Evolutionary conservation across 1,140 invertebrate genomes (phyloP), one percentile per base, ranked within the genome.

Genomic region (Bicyclus anynana): DNA sequence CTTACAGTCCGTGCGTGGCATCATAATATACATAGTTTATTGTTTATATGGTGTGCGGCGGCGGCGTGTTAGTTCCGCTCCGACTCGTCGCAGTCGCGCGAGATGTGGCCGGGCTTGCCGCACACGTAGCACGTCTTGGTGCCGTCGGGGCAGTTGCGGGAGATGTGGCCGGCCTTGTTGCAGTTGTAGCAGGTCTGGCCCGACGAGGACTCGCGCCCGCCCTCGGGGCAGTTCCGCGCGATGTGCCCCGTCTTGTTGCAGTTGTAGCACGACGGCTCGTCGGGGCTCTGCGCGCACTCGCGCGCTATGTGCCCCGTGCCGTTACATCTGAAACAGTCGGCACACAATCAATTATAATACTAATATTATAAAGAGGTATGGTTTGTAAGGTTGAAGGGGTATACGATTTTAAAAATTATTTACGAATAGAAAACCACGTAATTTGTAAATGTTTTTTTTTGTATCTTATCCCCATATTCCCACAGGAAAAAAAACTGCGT

Each of bases 171-270:
- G 49, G 93, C 91, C 87, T 95, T 94, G 90, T 96, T 95, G 90
- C 96, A 97, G 80, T 94, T 95, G 90, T 96, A 97, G 90, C 96
- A 97, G 42, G 92, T 93, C 77, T 94, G 90, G 65, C 80, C 84
- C 54, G 87, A 89, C 58, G 87, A 89, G 56, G 79, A 79, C 64
- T 91, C 90, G 58, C 90, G 89, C 21, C 92, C 90, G 72, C 89
- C 91, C 76, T 94, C 94, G 0, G 95, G 94, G 88, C 95, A 97
- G 83, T 94, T 95, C 61, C 94, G 93, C 29, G 95, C 94, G 83
- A 97, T 94, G 89, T 98, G 97, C 42, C 96, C 96, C 62, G 92
- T 91, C 91, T 96, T 96, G 89, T 95, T 95, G 90, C 95, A 97
- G 80, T 94, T 95, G 90, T 96, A 97, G 90, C 95, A 96, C 67